phyloP scores from a whole-genome alignment of 2,888 invertebrate species.

The Stenichneumon culpator region DNA sequence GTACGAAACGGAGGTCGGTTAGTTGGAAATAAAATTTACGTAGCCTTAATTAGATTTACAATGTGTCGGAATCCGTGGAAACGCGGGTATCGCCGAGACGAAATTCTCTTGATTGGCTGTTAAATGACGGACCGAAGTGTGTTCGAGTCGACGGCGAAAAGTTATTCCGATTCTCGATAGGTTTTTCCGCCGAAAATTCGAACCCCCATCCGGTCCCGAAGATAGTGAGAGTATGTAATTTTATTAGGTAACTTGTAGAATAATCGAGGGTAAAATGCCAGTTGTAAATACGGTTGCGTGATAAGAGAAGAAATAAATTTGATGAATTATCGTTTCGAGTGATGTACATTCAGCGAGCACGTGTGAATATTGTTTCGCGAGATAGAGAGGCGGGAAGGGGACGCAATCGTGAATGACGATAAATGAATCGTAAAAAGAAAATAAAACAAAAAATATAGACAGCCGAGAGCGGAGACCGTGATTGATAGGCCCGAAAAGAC shows the following conservation, averaged over 20 bases:
- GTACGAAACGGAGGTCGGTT: slow-evolving; percentile 68
- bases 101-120: slow-evolving; percentile 82
- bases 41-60: slow-evolving; percentile 72
- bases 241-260: slow-evolving; percentile 81
- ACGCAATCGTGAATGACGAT: slow-evolving; percentile 38
- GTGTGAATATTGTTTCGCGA: slow-evolving; percentile 59
- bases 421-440: slow-evolving; percentile 39
- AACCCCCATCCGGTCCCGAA: slow-evolving; percentile 67
- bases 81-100: slow-evolving; percentile 64
- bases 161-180: slow-evolving; percentile 35
- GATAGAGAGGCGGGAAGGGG: slow-evolving; percentile 33
- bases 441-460: slow-evolving; percentile 40
- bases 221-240: slow-evolving; percentile 82
- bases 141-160: slow-evolving; percentile 34
- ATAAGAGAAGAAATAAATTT: slow-evolving; percentile 32
- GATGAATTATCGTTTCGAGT: slow-evolving; percentile 66
- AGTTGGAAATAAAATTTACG: slow-evolving; percentile 60
- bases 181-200: slow-evolving; percentile 50
- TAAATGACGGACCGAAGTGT: slow-evolving; percentile 62
- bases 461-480: slow-evolving; percentile 53
- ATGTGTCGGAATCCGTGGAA: slow-evolving; percentile 47
- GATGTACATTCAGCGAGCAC: slow-evolving; percentile 68
- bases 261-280: slow-evolving; percentile 82
- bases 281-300: slow-evolving; percentile 78
- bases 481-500: slow-evolving; percentile 39